phyloP scores from a whole-genome alignment of 1,140 invertebrate species.

The Geopemphigus sp. region DNA sequence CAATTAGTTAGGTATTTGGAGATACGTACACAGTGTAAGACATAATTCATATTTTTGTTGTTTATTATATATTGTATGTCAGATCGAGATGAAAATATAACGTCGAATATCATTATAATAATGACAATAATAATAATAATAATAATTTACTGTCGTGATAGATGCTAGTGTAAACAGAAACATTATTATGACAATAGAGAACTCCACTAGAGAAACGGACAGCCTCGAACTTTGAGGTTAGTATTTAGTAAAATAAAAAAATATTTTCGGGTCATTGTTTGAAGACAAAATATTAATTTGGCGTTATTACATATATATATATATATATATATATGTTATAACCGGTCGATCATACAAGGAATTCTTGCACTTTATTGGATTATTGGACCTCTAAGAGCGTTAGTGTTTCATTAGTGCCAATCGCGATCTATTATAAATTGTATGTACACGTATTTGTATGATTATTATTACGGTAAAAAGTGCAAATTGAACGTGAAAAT shows the following conservation, averaged over 20 bases:
- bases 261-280: conserved; percentile 42
- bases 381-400: neutral
- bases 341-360: conserved; percentile 11
- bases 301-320: neutral
- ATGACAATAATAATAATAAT: no score
- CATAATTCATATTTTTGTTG: no score
- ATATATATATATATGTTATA: conserved; percentile 11
- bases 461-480: neutral
- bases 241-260: conserved; percentile 2
- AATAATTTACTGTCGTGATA: conserved; percentile 2
- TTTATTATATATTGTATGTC: no score
- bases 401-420: neutral
- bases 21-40: no score
- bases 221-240: conserved; percentile 46
- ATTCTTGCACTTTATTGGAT: conserved; percentile 12
- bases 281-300: conserved; percentile 10
- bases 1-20: no score
- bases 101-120: no score
- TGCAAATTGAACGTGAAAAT: neutral
- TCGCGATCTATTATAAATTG: neutral
- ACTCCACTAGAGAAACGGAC: conserved; percentile 37
- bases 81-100: no score
- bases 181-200: conserved; percentile 43
- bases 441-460: neutral
- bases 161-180: conserved; percentile 33